Evolutionary conservation across 1,140 invertebrate species (phyloP).

Genomic region (Streblospio benedicti): DNA sequence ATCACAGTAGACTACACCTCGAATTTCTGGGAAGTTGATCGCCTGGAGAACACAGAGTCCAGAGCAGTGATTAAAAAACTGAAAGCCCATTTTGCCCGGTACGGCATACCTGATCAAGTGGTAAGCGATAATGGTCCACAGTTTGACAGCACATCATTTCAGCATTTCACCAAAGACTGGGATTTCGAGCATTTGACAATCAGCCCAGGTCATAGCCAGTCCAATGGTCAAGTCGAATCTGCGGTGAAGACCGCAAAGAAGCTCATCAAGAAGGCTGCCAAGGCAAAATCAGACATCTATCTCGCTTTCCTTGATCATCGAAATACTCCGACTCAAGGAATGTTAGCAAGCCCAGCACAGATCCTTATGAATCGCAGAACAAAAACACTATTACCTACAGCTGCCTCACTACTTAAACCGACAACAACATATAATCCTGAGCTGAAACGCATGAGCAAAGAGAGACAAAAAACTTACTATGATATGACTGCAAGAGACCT

Average conservation of each 20-base stretch:
- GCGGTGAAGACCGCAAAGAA: constrained; percentile 8
- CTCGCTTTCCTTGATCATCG: constrained; percentile 16
- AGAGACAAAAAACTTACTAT: no score
- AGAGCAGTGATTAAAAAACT: neutral
- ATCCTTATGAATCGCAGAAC: neutral
- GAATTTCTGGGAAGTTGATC: constrained; percentile 10
- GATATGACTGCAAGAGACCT: no score
- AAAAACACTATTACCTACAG: constrained; percentile 1
- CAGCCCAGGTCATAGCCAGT: neutral
- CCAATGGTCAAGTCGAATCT: constrained; percentile 10
- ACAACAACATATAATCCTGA: no score
- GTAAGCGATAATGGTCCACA: constrained; percentile 10
- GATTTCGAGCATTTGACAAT: neutral
- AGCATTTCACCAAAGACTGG: constrained; percentile 2
- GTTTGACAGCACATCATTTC: neutral
- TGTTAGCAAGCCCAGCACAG: neutral
- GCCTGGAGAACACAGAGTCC: neutral
- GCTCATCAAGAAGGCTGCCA: constrained; percentile 5
- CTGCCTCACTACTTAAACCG: no score
- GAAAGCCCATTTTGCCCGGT: neutral
- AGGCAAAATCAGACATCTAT: constrained; percentile 6
- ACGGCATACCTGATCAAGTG: neutral
- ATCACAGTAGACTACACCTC: constrained; percentile 6
- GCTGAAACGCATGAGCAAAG: no score
- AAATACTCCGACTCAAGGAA: constrained; percentile 13